Base-by-base conservation (phyloP, 2,797 vertebrate species). In the Moxostoma hubbsi region DNA sequence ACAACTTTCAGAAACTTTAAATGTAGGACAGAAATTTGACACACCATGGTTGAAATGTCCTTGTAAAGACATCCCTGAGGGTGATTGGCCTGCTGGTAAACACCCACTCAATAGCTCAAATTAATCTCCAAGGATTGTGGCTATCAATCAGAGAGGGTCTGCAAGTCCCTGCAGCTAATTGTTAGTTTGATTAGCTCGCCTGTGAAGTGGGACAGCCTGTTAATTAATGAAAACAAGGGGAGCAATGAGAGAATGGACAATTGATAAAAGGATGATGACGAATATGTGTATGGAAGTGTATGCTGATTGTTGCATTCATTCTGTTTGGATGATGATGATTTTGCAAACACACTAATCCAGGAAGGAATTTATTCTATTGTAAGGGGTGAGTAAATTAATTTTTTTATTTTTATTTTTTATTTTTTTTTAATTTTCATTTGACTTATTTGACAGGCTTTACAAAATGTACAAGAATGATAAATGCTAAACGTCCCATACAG, bases 141-240 rank as follows among this genome's bases (percentile, higher is more conserved):
- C 72, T 72, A 88, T 90, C 90, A 91, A 90, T 90, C 88, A 89
- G 85, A 24, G 24, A 89, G 73, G 84, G 84, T 86, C 84, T 82
- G 78, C 85, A 83, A 88, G 84, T 67, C 72, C 86, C 81, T 87
- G 87, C 51, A 86, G 89, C 82, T 88, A 92, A 91, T 91, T 81
- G 79, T 82, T 85, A 84, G 82, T 90, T 88, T 92, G 90, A 93
- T 92, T 91, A 91, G 88, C 85, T 87, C 80, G 77, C 75, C 84
- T 83, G 87, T 85, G 85, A 91, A 90, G 88, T 90, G 85, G 90
- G 87, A 87, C 89, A 90, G 88, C 75, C 81, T 87, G 87, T 85
- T 91, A 91, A 91, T 93, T 90, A 91, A 91, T 92, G 86, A 89
- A 87, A 90, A 85, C 80, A 86, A 80, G 85, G 85, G 82, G 85